phyloP scores from a whole-genome alignment of 2,888 invertebrate genomes.

The Hofmannophila pseudospretella region DNA sequence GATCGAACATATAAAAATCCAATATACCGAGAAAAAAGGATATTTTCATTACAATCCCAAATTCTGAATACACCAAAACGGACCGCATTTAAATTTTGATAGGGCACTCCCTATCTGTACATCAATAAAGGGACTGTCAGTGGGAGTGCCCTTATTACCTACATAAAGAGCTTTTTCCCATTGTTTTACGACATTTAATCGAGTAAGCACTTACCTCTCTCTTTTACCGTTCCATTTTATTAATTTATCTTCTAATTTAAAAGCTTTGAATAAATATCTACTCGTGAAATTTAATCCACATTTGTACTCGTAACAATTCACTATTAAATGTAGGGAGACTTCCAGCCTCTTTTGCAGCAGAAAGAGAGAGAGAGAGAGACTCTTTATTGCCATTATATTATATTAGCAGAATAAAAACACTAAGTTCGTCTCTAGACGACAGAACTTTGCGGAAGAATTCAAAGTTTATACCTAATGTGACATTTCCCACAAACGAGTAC shows the following conservation, averaged over 20 bases:
- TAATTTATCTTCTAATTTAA: too few species aligned
- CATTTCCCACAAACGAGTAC: conserved; percentile 14
- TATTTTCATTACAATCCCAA: conserved; percentile 38
- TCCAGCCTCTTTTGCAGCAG: too few species aligned
- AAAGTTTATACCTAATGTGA: conserved; percentile 12
- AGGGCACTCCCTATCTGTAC: conserved; percentile 39
- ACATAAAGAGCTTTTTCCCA: conserved; percentile 24
- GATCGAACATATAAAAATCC: conserved; percentile 27
- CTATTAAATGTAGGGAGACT: too few species aligned
- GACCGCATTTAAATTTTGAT: conserved; percentile 50
- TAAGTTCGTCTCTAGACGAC: conserved; percentile 1
- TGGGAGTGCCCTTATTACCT: conserved; percentile 28
- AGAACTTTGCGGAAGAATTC: conserved; percentile 8
- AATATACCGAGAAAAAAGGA: conserved; percentile 31
- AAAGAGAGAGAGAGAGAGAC: too few species aligned
- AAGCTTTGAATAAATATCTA: too few species aligned
- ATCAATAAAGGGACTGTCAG: conserved; percentile 38
- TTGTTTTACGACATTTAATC: conserved; percentile 43
- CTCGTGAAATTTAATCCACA: too few species aligned
- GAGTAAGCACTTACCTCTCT: too few species aligned
- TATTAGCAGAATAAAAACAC: conserved; percentile 5
- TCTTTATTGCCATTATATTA: background rate
- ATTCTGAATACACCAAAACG: conserved; percentile 32
- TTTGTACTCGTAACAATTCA: too few species aligned
- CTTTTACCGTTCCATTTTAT: conserved; percentile 15